Evolutionary conservation across 2,113 vertebrate genomes (phyloP).

Genomic region (Nothocercus nigrocapillus): DNA sequence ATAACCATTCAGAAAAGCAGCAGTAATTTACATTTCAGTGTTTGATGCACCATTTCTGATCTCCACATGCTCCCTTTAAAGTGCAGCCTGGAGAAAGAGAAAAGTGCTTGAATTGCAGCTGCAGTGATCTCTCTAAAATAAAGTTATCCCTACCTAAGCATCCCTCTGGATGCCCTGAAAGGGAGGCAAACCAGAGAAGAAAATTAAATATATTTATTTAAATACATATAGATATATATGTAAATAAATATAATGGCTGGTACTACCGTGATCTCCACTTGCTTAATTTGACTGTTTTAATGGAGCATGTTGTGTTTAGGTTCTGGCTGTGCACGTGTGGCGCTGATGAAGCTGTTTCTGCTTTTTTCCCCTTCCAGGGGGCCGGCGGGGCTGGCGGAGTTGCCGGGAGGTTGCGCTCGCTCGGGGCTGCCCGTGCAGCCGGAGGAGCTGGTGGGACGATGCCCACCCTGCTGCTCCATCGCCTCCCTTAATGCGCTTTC

Average conservation of each 20-base stretch:
- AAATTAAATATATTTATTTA: too few relatives aligned
- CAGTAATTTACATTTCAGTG: not conserved
- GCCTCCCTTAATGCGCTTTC: constrained; percentile 45
- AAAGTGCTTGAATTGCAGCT: not conserved
- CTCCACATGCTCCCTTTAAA: not conserved
- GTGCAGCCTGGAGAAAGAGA: not conserved
- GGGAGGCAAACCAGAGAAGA: not conserved
- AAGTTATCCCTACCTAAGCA: not conserved
- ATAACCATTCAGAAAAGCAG: not conserved
- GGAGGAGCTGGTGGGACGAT: not conserved
- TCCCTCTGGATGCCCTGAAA: not conserved
- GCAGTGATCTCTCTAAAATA: not conserved
- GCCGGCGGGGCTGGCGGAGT: not conserved
- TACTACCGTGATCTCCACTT: not conserved
- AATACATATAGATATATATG: too few relatives aligned
- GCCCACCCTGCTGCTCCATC: constrained; percentile 45
- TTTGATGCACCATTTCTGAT: not conserved
- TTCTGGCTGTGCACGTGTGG: constrained; percentile 32
- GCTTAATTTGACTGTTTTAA: constrained; percentile 54
- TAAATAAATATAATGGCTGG: too few relatives aligned
- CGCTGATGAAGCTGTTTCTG: constrained; percentile 28
- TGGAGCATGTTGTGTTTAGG: constrained; percentile 55
- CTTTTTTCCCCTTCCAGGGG: not conserved
- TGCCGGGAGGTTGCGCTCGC: not conserved
- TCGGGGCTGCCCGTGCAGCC: not conserved